phyloP scores from a whole-genome alignment of 1,140 invertebrate genomes.

The Pantala flavescens region DNA sequence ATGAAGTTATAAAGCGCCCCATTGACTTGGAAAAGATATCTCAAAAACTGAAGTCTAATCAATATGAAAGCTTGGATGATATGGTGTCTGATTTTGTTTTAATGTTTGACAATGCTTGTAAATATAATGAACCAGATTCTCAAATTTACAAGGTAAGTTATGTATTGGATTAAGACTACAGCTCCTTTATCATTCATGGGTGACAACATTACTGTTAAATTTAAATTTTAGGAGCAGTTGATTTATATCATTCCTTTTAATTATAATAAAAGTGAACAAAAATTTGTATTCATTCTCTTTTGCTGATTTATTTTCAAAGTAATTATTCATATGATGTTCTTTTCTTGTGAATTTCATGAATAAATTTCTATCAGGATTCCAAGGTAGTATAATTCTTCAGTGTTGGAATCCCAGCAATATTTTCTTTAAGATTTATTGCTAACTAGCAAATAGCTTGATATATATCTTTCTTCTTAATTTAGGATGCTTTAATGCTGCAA shows the following conservation, averaged over 20 bases:
- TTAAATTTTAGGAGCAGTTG: no score
- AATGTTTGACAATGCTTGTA: conserved; percentile 99
- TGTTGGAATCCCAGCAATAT: no score
- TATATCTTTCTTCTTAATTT: conserved; percentile 17
- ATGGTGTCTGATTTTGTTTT: conserved; percentile 85
- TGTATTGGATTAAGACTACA: conserved; percentile 2
- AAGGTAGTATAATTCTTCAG: no score
- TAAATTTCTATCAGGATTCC: no score
- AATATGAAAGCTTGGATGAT: conserved; percentile 81
- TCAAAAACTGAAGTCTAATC: conserved; percentile 66
- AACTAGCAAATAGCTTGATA: no score
- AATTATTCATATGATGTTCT: no score
- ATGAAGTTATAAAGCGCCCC: conserved; percentile 93
- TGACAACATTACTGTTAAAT: background rate
- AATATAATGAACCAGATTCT: conserved; percentile 98
- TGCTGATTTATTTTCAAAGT: no score
- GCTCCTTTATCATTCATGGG: background rate
- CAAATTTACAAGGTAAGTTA: conserved; percentile 84
- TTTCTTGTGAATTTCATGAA: no score
- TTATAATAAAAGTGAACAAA: no score
- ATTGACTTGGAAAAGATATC: conserved; percentile 95
- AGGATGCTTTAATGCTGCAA: conserved; percentile 89
- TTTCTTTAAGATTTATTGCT: no score
- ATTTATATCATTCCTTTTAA: no score
- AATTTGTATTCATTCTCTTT: no score